These are phyloP conservation scores for Furcifer pardalis DNA, from an alignment of 2,797 vertebrate genomes.

Conservation along the genomic window DNA sequence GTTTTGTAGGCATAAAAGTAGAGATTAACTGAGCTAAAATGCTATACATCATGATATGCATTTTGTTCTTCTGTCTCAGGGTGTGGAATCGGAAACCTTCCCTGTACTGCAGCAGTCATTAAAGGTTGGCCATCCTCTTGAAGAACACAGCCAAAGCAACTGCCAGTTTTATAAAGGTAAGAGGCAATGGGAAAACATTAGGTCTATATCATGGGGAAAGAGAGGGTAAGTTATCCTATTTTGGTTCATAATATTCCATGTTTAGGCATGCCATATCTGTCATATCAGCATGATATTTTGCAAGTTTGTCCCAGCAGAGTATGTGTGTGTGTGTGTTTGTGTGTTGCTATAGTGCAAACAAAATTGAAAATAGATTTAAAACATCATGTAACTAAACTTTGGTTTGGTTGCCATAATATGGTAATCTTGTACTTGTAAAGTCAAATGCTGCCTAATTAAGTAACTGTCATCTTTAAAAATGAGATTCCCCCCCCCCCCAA, in stretches of 20 bases:
- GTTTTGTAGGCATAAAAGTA: background rate
- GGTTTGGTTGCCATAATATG: background rate
- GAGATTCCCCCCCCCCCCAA: background rate
- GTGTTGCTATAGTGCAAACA: background rate
- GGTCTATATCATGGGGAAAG: background rate
- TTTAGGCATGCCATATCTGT: background rate
- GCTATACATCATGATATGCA: background rate
- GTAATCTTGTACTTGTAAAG: background rate
- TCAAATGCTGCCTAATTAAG: background rate
- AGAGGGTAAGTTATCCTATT: background rate
- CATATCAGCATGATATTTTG: background rate
- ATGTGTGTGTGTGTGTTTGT: background rate
- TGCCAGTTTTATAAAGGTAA: slow-evolving; percentile 88
- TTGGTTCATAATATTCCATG: background rate
- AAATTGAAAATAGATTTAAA: background rate
- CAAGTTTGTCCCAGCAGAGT: background rate
- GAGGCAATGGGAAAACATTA: background rate
- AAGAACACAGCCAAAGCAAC: slow-evolving; percentile 77
- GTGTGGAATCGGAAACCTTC: slow-evolving; percentile 86
- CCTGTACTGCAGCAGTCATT: slow-evolving; percentile 85
- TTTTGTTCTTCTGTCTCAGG: slow-evolving; percentile 71
- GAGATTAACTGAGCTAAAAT: background rate
- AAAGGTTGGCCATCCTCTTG: slow-evolving; percentile 79
- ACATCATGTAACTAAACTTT: background rate
- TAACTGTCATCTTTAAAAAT: background rate